These are phyloP conservation scores for Carettochelys insculpta DNA, from an alignment of 2,113 vertebrate genomes.

Conservation along the genomic window DNA sequence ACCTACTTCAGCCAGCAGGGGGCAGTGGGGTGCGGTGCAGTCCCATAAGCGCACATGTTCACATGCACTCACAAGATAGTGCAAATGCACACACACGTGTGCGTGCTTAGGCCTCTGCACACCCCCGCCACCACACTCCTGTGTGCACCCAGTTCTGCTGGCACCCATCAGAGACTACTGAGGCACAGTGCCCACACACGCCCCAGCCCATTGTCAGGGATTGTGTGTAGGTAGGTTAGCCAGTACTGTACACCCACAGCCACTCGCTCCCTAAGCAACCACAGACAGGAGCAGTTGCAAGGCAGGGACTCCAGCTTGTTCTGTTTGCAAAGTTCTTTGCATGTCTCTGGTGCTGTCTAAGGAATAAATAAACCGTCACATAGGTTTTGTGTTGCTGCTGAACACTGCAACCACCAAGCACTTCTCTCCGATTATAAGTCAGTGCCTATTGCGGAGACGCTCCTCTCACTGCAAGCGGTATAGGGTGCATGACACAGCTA, in stretches of 20 bases:
- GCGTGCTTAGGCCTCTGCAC: no score
- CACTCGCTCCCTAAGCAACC: neutral
- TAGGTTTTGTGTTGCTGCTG: neutral
- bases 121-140: no score
- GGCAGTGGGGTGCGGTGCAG: neutral
- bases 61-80: no score
- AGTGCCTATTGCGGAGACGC: neutral
- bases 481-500: neutral
- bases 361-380: neutral
- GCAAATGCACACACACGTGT: neutral
- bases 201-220: neutral
- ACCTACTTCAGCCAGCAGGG: neutral
- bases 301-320: neutral
- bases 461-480: neutral
- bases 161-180: neutral
- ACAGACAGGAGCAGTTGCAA: neutral
- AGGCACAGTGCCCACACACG: neutral
- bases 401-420: neutral
- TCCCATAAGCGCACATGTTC: no score
- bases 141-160: neutral
- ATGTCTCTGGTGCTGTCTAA: neutral
- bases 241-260: fast-evolving
- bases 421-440: neutral
- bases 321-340: neutral
- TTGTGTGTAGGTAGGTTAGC: neutral